Base-by-base conservation (phyloP, 2,113 vertebrate species). In the Papio anubis region DNA sequence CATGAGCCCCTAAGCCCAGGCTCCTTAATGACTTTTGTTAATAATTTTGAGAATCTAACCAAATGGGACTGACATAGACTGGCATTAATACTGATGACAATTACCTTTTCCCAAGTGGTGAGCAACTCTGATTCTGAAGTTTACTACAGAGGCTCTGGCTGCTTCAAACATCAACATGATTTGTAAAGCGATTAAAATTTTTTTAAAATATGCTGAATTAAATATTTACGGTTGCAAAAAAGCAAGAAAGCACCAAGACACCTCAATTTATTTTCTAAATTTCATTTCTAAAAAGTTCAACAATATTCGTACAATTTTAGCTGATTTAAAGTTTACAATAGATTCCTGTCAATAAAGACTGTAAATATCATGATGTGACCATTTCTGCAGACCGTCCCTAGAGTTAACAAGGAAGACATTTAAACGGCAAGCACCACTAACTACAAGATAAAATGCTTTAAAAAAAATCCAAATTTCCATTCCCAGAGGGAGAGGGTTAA, bases 401-500 rank as follows among this genome's bases (percentile, higher is more conserved):
- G 8, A 92, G 70, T 57, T 91, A 95, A 84, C 73, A 88, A 87
- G 61, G 40, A 30, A 73, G 85, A 50, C 20, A 48, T 8, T 81
- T 89, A 43, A 38, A 68, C 16, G 6, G 32, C 70, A 92, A 94
- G 38, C 50, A 90, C 48, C 21, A 84, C 80, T 86, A 94, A 93
- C 38, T 90, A 75, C 59, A 81, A 57, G 48, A 92, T 78, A 93
- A 55, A 97, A 94, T 57, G 61, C 79, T 90, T 88, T 79, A 79
- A 95, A 92, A 90, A 93, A n/a, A 64, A 64, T 38, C 25, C 18
- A 78, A 97, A 82, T 55, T 81, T 70, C 90, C 87, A 84, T 23
- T 85, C 38, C 78, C 27, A 38, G 8, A 59, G 18, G 30, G 80
- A 89, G 23, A 68, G 6, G 4, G 38, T 32, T 97, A 87, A 72